Base-by-base conservation (phyloP, 1,140 invertebrate species). In the Hypsibius dujardini region DNA sequence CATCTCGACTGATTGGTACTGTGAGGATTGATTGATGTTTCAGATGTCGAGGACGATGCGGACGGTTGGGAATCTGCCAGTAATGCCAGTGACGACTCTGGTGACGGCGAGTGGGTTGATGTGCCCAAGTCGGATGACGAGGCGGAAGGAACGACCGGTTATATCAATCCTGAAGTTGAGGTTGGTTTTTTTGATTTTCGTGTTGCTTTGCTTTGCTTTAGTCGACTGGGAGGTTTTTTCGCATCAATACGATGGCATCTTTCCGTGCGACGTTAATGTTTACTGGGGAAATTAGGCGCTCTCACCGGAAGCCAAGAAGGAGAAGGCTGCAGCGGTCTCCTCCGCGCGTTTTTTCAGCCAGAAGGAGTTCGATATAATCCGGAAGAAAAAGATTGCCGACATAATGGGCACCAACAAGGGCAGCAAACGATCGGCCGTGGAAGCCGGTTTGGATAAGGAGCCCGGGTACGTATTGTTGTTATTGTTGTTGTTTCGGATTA, bases 261-360 rank as follows among this genome's bases (percentile, higher is more conserved):
- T n/a, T n/a, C n/a, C n/a, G n/a, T n/a, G n/a, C n/a, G n/a, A n/a
- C n/a, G n/a, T n/a, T n/a, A n/a, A n/a, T n/a, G n/a, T n/a, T n/a
- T n/a, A n/a, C n/a, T n/a, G n/a, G n/a, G n/a, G n/a, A n/a, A n/a
- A n/a, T 70, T 74, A 1, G 73, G 46, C 46, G n/a, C 46, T 75
- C n/a, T 74, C 76, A 28, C 73, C 75, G 71, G 79, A 81, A 71
- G 81, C 82, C 72, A 76, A 74, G 70, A 74, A 76, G 74, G 80
- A 81, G 74, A 85, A 85, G 76, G 91, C 92, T 1, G 82, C 86
- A 70, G 80, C 87, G 77, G 82, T 94, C 71, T 87, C 86, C 60
- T 80, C 87, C 60, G 85, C 85, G 28, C 84, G 89, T 74, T 87
- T 99, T 74, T 84, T 98, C 47, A 90, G 90, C 0, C 92, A 98